phyloP scores from a whole-genome alignment of 2,888 invertebrate genomes.

The Bombylius major region DNA sequence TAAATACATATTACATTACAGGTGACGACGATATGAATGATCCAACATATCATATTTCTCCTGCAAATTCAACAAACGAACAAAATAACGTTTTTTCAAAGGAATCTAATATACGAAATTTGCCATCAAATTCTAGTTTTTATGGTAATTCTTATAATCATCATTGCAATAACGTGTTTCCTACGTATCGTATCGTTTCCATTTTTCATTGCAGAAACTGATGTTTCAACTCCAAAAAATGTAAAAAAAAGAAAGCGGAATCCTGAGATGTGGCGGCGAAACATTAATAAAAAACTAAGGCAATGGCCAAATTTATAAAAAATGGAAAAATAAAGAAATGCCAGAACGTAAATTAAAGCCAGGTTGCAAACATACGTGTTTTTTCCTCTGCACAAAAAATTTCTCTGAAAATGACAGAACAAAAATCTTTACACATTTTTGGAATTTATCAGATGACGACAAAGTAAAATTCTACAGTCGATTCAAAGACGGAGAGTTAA shows the following conservation, averaged over 20 bases:
- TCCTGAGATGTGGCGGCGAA: not conserved
- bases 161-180: not conserved
- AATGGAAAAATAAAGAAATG: not conserved
- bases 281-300: not conserved
- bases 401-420: not conserved
- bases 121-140: no score
- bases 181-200: not conserved
- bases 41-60: no score
- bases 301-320: slow-evolving; percentile 2
- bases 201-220: not conserved
- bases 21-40: no score
- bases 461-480: not conserved
- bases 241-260: not conserved
- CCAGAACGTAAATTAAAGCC: not conserved
- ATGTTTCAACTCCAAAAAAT: not conserved
- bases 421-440: not conserved
- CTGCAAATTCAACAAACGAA: no score
- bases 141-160: no score
- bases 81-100: no score
- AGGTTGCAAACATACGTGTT: not conserved
- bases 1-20: no score
- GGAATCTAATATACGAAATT: no score
- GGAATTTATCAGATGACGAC: not conserved
- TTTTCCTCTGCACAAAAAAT: not conserved
- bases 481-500: not conserved